phyloP scores from a whole-genome alignment of 2,797 vertebrate species.

The Tragelaphus oryx region DNA sequence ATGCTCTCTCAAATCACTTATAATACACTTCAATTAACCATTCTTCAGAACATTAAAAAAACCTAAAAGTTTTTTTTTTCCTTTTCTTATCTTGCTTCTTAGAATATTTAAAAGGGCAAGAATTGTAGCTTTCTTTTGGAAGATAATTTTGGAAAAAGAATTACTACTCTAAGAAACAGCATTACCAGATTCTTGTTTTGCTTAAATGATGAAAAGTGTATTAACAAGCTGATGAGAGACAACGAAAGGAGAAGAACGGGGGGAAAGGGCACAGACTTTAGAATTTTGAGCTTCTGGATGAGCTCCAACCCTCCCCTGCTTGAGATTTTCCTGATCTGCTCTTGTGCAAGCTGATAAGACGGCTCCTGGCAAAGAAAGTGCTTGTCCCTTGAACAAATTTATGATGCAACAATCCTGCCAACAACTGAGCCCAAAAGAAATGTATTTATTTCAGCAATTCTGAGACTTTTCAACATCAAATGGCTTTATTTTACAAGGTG shows the following conservation, averaged over 20 bases:
- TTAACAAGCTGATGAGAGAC: slow-evolving; percentile 50
- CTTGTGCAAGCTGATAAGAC: background rate
- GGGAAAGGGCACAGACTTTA: background rate
- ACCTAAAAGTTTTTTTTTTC: background rate
- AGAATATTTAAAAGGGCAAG: background rate
- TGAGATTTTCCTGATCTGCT: background rate
- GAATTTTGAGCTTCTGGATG: slow-evolving; percentile 24
- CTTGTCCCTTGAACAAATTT: slow-evolving; percentile 42
- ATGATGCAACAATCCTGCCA: slow-evolving; percentile 15
- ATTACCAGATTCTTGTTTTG: slow-evolving; percentile 12
- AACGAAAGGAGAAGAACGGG: background rate
- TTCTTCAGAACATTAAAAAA: background rate
- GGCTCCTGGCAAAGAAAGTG: background rate
- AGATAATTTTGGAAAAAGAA: slow-evolving; percentile 32
- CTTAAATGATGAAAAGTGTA: slow-evolving; percentile 33
- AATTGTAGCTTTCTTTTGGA: background rate
- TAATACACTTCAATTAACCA: background rate
- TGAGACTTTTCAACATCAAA: slow-evolving; percentile 35
- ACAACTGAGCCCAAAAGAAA: slow-evolving; percentile 11
- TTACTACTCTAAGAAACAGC: background rate
- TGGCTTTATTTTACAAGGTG: background rate
- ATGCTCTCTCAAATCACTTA: background rate
- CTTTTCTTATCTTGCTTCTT: background rate
- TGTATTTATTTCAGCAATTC: slow-evolving; percentile 52
- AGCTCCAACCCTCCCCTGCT: background rate